Base-by-base conservation (phyloP, 2,888 invertebrate species). In the Strigamia crassipes region DNA sequence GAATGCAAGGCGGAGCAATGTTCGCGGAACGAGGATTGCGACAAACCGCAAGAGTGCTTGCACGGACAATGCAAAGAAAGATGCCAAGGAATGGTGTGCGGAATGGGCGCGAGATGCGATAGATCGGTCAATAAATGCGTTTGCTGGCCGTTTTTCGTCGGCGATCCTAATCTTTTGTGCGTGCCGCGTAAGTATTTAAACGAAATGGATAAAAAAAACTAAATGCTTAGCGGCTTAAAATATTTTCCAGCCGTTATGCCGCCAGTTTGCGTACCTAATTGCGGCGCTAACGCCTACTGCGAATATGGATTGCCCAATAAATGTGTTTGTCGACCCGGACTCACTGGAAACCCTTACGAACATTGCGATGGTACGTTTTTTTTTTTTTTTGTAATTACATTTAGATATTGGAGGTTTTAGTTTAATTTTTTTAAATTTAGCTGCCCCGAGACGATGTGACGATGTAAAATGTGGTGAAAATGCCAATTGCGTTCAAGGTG, bases 51-150 rank as follows among this genome's bases (percentile, higher is more conserved):
- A 38, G 85, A 85, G 1, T 96, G 96, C 87, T 93, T 96, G 83
- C 92, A 93, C 23, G 96, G 96, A 34, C 91, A 96, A 83, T 96
- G 96, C 87, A 94, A 95, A 86, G 93, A 95, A 86, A 91, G 95
- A 18, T 96, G 96, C 86, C 94, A 95, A 85, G 93, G 93, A 46
- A 91, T 95, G 12, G 92, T 95, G 15, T 96, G 96, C 86, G 96
- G 96, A 9, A 91, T 96, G 46, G 96, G 96, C 9, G 96, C 96
- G 18, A 92, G 92, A 80, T 96, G 96, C 86, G 93, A 96, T 86
- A 92, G 92, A 85, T 90, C 91, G 81, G 92, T 92, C 41, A 95
- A 95, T 84, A 93, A 93, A 88, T 96, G 96, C 87, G 91, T 94
- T 78, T 96, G 96, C 86, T 92, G 95, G 87, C 92, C 94, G 15